Evolutionary conservation across 2,113 vertebrate genomes (phyloP).

Genomic region (Todiramphus saurophagus): DNA sequence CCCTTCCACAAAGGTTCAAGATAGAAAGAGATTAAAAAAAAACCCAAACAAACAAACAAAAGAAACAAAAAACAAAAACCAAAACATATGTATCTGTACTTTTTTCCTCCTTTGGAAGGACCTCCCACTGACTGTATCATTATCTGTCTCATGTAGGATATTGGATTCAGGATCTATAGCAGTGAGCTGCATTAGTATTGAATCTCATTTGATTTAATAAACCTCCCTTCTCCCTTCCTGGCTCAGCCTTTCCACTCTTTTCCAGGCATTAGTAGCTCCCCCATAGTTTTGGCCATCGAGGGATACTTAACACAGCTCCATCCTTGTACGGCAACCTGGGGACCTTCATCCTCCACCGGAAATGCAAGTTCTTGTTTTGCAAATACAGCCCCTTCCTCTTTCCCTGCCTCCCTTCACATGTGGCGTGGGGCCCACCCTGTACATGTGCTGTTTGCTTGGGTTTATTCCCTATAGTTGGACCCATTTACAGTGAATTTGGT

Average conservation of each 20-base stretch:
- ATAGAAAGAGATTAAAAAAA: neutral
- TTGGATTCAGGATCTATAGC: conserved; percentile 59
- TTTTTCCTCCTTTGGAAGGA: neutral
- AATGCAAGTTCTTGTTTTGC: neutral
- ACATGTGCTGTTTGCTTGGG: neutral
- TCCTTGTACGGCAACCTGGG: rapidly evolving
- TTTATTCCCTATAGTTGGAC: neutral
- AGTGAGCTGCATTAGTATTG: neutral
- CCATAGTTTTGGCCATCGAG: neutral
- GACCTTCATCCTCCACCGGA: neutral
- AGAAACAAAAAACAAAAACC: neutral
- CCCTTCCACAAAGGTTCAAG: neutral
- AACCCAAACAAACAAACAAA: too few species aligned
- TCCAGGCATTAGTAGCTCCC: neutral
- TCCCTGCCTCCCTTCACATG: rapidly evolving
- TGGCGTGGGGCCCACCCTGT: neutral
- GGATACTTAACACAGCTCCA: neutral
- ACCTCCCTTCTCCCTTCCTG: neutral
- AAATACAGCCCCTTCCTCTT: neutral
- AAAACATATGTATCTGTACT: neutral
- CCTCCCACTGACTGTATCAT: conserved; percentile 65
- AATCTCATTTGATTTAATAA: conserved; percentile 66
- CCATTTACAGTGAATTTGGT: neutral
- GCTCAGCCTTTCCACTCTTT: neutral
- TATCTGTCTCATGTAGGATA: conserved; percentile 55